Base-by-base conservation (phyloP, 2,888 invertebrate genomes). In the Pheosia tremula region DNA sequence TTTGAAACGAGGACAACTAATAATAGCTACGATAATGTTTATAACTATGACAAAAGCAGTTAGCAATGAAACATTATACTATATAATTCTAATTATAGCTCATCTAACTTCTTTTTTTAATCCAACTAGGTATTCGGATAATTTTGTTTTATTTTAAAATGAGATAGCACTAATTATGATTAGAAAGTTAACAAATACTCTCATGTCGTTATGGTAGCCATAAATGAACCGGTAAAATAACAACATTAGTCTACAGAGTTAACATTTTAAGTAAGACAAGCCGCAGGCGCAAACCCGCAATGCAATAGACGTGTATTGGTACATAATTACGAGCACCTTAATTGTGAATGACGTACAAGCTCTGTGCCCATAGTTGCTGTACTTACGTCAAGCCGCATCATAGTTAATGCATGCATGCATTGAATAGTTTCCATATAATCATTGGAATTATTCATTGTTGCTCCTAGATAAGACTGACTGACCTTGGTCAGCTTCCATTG, bases 391-490 rank as follows among this genome's bases (percentile, higher is more conserved):
- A 54, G 52, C 57, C 56, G 13, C 56, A 56, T 50, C 37, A 49
- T 58, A 61, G 56, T 63, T 66, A 69, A 67, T 64, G 58, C 52
- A 72, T 59, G 64, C 58, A 63, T 49, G 62, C 47, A 63, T 66
- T 52, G 58, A 68, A 65, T 65, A 55, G 67, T 65, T 64, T 68
- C 57, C 57, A 71, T 67, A 59, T 71, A 66, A 63, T 65, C 57
- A 66, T 63, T 59, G n/a, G 59, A 43, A 63, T 72, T 70, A 70
- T 58, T 72, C 70, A 72, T 66, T 69, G 66, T 70, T 62, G 64
- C 53, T 49, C 61, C 61, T 57, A 60, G 62, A 73, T 69, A 66
- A 68, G 60, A 52, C 13, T 43, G 37, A 59, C 61, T 45, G 53
- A 43, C 49, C 53, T 56, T 52, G 60, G 57, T 9, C 45, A 59